Base-by-base conservation (phyloP, 2,797 vertebrate species). In the Sciurus carolinensis region DNA sequence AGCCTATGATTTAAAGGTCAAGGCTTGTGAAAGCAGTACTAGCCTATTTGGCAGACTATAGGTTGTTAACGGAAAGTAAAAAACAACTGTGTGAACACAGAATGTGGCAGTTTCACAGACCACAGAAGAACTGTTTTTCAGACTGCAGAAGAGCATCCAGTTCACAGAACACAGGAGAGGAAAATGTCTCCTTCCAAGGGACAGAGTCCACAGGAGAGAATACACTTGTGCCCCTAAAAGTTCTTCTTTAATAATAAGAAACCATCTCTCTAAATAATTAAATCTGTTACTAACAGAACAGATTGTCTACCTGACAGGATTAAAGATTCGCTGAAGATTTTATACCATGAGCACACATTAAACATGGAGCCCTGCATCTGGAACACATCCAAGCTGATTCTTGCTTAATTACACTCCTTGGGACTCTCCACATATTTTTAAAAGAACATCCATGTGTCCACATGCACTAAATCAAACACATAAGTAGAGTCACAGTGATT, bases 351-450 rank as follows among this genome's bases (percentile, higher is more conserved):
- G 33, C 24, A 18, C 26, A 47, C 8, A 30, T 22, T 59, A n/a
- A 52, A 50, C 62, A 36, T 28, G 26, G 30, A 44, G 7, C 14
- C 7, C 13, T 90, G 20, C 3, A 69, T n/a, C 7, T 85, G 52
- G 52, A 85, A 67, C 52, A 5, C 28, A 33, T 90, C 81, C 66
- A 94, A 94, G 26, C 26, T 85, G 24, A 62, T n/a, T 33, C 3
- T 66, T 64, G 3, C 50, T 94, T 94, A 94, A 88, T 83, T 83
- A 50, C 26, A 47, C 62, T 54, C 77, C 57, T 17, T 88, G 47
- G 57, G 47, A 33, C 54, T 82, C 75, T 57, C 28, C 12, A n/a
- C 33, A 77, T 33, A 44, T 20, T 87, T 50, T 73, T 44, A 47
- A 7, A 47, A 47, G 44, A 47, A 47, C 9, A 47, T 80, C 54